Conservation (phyloP, 2,113 vertebrate genomes). For the Bothrops jararaca region DNA sequence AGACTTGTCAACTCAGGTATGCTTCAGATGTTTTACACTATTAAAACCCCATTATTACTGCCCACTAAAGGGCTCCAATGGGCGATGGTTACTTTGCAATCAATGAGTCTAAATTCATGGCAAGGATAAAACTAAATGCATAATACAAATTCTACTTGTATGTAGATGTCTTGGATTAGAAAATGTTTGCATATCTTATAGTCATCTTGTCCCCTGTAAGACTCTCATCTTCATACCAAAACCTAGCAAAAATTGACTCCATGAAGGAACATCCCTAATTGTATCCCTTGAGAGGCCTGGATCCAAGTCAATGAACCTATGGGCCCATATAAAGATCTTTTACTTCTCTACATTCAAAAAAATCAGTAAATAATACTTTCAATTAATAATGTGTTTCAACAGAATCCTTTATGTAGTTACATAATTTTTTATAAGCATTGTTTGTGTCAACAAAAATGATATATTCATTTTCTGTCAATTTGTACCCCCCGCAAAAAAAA, state of each 20-base stretch:
- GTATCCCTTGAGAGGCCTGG: neutral
- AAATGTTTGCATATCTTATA: neutral
- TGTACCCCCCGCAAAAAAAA: neutral
- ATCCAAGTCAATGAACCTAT: neutral
- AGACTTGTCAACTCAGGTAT: neutral
- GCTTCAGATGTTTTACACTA: neutral
- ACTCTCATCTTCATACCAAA: neutral
- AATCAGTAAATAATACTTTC: neutral
- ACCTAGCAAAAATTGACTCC: no score
- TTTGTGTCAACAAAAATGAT: neutral
- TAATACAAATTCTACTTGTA: neutral
- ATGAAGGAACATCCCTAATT: neutral
- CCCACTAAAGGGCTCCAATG: neutral
- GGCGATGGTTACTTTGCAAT: neutral
- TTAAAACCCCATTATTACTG: neutral
- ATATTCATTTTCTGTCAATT: neutral
- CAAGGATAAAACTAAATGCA: neutral
- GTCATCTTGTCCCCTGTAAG: neutral
- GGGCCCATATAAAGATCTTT: neutral
- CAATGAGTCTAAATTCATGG: neutral
- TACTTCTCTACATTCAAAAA: neutral
- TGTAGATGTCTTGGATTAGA: no score
- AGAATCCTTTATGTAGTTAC: neutral
- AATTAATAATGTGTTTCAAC: neutral
- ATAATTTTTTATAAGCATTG: neutral